Evolutionary conservation across 2,113 vertebrate species (phyloP), one percentile per base, ranked within the genome.

Genomic region (Protomyctophum bolini): DNA sequence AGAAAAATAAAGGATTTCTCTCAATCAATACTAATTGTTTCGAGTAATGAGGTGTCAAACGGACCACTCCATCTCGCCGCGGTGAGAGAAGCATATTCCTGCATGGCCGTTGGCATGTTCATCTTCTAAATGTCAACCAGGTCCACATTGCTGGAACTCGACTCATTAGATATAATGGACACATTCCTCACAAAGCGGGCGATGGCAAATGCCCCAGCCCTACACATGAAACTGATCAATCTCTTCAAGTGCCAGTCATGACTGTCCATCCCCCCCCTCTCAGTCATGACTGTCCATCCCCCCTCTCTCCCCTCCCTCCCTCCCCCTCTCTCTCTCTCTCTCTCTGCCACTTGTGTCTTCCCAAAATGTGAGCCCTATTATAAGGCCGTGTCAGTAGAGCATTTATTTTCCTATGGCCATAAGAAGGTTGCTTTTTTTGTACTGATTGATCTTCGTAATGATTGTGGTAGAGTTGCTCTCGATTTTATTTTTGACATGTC

Each of bases 11-110:
- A 15, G 66, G 61, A 56, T 56, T 57, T 65, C 58, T 68, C 77
- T 69, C 66, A 67, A 73, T 86, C 79, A 76, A 81, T 81, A 86
- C 81, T 68, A 79, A 81, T 75, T 72, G 80, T 73, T 70, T 66
- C 57, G 73, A 82, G 85, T 90, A 88, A 87, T 88, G 80, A 88
- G 80, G 79, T 88, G 80, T 88, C 82, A 77, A 62, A 70, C 56
- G 76, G 71, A 70, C 80, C 66, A 80, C 72, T 85, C 78, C 58
- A 86, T 84, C 83, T 88, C 33, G 59, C 21, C 8, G n/a, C 64
- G 33, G 3, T 41, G 33, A 41, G 46, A 48, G 46, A 63, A 63
- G 61, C 9, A 48, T 11, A 14, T 12, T 9, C 50, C 50, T 52
- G 8, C 58, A 57, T 75, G 64, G 63, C 73, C n/a, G 33, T 55